phyloP scores from a whole-genome alignment of 1,140 invertebrate species.

The Drosophila kohkoa region DNA sequence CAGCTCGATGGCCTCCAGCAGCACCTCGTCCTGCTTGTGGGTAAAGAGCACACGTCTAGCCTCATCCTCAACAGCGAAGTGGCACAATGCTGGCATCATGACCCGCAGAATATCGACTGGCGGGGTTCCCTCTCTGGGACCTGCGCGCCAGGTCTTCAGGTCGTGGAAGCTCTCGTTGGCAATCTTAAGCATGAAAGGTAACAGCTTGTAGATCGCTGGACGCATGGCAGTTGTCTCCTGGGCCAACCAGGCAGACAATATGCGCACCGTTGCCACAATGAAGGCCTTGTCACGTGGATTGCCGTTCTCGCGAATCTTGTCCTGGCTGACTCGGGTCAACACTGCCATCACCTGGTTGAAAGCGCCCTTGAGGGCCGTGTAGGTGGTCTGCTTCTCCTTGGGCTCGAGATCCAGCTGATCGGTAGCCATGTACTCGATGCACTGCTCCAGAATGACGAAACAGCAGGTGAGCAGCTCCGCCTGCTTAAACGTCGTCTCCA shows the following conservation, averaged over 20 bases:
- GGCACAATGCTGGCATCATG: conserved; percentile 94
- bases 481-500: conserved; percentile 91
- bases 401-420: conserved; percentile 94
- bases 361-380: conserved; percentile 95
- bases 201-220: conserved; percentile 91
- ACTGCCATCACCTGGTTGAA: conserved; percentile 93
- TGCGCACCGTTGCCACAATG: conserved; percentile 92
- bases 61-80: conserved; percentile 95
- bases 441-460: conserved; percentile 93
- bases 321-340: conserved; percentile 90
- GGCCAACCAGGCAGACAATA: conserved; percentile 94
- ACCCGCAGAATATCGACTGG: conserved; percentile 91
- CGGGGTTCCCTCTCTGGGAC: conserved; percentile 87
- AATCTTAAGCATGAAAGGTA: conserved; percentile 91
- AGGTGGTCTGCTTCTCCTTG: conserved; percentile 95
- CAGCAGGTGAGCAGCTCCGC: conserved; percentile 92
- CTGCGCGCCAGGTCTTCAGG: conserved; percentile 85
- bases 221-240: conserved; percentile 96
- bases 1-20: conserved; percentile 92
- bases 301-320: conserved; percentile 88
- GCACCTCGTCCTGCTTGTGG: conserved; percentile 91
- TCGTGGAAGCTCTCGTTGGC: conserved; percentile 94
- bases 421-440: conserved; percentile 92
- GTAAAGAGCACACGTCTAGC: conserved; percentile 92
- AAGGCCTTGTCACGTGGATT: conserved; percentile 90